Evolutionary conservation across 2,888 invertebrate genomes (phyloP), one percentile per base, ranked within the genome.

Genomic region (Melanchra persicariae): DNA sequence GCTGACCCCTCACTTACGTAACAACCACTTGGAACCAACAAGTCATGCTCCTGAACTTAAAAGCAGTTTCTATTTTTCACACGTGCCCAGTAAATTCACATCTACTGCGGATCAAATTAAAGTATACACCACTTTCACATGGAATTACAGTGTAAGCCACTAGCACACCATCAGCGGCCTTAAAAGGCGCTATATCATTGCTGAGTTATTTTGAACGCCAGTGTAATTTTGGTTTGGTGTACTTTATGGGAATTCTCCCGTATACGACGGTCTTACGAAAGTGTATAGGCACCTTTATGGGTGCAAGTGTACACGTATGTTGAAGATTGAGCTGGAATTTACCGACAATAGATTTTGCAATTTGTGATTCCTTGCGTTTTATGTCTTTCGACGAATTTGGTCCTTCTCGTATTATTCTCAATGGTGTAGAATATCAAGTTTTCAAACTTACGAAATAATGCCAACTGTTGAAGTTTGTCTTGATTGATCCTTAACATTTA

Each of bases 121-220:
- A 84, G 85, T 86, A 81, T 82, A 87, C 82, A 82, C 70, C 66
- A 84, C 83, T 84, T 84, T 85, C 79, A 72, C 83, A 74, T 75
- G 70, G 81, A 85, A 89, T 89, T 88, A 86, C 84, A 85, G 85
- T 75, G 82, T 79, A 82, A 70, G 72, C 59, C 74, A 80, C 68
- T 52, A 70, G 70, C 72, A 68, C 79, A 74, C 69, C 80, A 77
- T 79, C 79, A 74, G 59, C 55, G 60, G 60, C 80, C 83, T 81
- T 84, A 85, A 87, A 81, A 85, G 87, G 82, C 71, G 69, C 65
- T 82, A 82, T 88, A 89, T 89, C 86, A 88, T 87, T 87, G 88
- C 79, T 68, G 66, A 81, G 83, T 87, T 84, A 85, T 85, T 87
- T 86, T 84, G 87, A 84, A 88, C 84, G 81, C 83, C 66, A 87